phyloP scores from a whole-genome alignment of 2,797 vertebrate species.

The Eidolon dupreanum region DNA sequence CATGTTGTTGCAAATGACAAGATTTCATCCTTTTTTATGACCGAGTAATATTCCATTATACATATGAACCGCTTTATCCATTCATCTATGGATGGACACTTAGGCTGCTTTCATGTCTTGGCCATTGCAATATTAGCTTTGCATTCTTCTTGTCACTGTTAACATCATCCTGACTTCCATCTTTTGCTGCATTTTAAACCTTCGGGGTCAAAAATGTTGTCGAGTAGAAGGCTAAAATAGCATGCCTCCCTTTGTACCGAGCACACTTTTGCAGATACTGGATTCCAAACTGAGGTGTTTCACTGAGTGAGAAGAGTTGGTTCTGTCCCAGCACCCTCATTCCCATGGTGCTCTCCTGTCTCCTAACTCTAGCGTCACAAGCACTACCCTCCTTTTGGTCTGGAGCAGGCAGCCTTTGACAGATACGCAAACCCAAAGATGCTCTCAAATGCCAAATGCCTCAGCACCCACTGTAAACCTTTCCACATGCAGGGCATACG shows the following conservation, averaged over 20 bases:
- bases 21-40: background rate
- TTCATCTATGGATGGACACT: background rate
- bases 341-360: background rate
- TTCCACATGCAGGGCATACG: fast-evolving
- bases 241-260: background rate
- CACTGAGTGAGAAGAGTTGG: fast-evolving
- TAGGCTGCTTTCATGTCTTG: background rate
- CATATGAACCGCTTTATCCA: background rate
- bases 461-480: fast-evolving
- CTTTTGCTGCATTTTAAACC: background rate
- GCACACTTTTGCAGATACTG: background rate
- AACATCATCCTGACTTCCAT: background rate
- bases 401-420: background rate
- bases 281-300: background rate
- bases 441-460: fast-evolving
- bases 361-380: background rate
- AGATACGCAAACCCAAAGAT: background rate
- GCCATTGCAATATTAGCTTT: background rate
- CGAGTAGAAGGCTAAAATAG: too few relatives aligned
- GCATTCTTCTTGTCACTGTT: too few relatives aligned
- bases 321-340: background rate
- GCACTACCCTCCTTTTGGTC: background rate
- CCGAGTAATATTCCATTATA: background rate
- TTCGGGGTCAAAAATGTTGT: background rate
- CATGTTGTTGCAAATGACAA: background rate